These are phyloP conservation scores for Diadegma fenestrale DNA, from an alignment of 2,888 invertebrate genomes.

Conservation along the genomic window DNA sequence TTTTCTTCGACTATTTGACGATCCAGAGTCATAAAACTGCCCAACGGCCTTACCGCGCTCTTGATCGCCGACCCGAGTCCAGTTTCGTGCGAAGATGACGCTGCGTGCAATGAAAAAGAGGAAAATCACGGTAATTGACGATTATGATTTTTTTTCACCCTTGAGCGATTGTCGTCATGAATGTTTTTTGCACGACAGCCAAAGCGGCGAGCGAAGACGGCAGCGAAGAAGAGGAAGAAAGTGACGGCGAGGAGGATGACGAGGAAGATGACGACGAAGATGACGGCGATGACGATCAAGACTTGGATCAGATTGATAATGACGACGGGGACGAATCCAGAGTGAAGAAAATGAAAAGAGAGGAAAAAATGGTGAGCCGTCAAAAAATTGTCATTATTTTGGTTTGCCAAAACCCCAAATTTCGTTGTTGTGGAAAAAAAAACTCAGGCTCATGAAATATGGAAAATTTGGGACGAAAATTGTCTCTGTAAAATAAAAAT, in stretches of 20 bases:
- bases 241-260: conserved; percentile 60
- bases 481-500: no score
- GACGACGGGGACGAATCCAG: conserved; percentile 78
- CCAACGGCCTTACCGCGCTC: conserved; percentile 90
- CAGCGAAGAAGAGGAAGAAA: conserved; percentile 74
- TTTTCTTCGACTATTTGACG: not conserved
- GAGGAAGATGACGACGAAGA: conserved; percentile 79
- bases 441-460: no score
- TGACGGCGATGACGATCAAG: conserved; percentile 66
- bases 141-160: not conserved
- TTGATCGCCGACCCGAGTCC: conserved; percentile 88
- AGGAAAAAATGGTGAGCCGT: conserved; percentile 82
- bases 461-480: no score
- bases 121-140: conserved; percentile 82
- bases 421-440: no score
- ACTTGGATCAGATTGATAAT: conserved; percentile 61
- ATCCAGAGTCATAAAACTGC: conserved; percentile 88
- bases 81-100: conserved; percentile 67
- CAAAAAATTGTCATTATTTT: no score
- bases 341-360: conserved; percentile 76
- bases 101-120: conserved; percentile 29
- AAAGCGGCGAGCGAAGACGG: conserved; percentile 71
- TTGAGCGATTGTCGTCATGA: not conserved
- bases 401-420: no score
- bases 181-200: conserved; percentile 39